Percentiles rank a stretch among this genome's conserved stretches.
Conservation (phyloP, 2,797 vertebrate species). For the Poeciliopsis gracilis region DNA sequence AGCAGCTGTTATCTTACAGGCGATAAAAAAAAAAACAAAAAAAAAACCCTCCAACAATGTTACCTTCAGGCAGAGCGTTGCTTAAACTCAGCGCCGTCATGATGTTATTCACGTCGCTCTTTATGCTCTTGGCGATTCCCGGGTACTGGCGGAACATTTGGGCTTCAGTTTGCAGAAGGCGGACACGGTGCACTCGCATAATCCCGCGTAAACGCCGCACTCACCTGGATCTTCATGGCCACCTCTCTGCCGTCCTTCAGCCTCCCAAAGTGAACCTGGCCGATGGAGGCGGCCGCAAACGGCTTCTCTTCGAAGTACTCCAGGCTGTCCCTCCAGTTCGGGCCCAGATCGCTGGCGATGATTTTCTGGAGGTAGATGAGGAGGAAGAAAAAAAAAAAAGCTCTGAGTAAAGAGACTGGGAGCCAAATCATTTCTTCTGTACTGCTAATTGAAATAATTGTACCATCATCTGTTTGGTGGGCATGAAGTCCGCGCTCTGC, state of each 20-base stretch:
- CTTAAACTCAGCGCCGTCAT: conserved; percentile 94
- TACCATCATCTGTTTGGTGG: conserved; percentile 91
- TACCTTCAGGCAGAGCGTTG: conserved; percentile 93
- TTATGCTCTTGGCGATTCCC: conserved; percentile 93
- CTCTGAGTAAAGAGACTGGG: not conserved
- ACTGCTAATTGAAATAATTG: not conserved
- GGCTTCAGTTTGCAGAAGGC: not conserved
- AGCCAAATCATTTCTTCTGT: not conserved
- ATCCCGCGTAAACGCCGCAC: not conserved
- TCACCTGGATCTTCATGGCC: conserved; percentile 95
- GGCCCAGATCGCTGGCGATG: conserved; percentile 85
- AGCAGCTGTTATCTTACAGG: conserved; percentile 39
- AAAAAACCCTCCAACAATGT: conserved; percentile 8
- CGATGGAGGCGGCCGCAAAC: conserved; percentile 92
- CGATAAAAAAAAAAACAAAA: conserved; percentile 23
- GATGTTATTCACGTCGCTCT: conserved; percentile 93
- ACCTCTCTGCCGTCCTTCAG: conserved; percentile 89
- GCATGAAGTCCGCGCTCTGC: conserved; percentile 97
- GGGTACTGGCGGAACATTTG: conserved; percentile 84
- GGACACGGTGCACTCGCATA: not conserved
- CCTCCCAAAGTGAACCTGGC: conserved; percentile 91
- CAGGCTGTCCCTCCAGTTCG: conserved; percentile 86
- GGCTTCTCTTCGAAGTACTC: conserved; percentile 91
- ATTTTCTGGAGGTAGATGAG: conserved; percentile 80
- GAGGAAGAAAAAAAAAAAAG: no score